Conservation (phyloP, 2,797 vertebrate species). For the Taeniopygia guttata region DNA sequence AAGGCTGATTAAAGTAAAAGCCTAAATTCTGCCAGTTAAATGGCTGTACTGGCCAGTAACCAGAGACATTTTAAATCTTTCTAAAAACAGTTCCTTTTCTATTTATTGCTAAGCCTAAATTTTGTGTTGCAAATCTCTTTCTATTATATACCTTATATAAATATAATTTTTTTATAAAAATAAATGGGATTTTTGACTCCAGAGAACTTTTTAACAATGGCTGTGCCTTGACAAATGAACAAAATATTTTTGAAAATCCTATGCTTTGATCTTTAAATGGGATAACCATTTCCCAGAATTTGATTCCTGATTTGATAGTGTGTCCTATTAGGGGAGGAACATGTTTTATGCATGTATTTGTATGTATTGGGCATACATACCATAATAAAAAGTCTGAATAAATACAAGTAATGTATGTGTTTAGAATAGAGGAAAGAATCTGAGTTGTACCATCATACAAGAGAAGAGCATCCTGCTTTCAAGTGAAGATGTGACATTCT, state of each 20-base stretch:
- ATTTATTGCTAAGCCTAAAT: background rate
- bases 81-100: background rate
- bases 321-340: background rate
- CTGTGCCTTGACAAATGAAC: background rate
- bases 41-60: background rate
- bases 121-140: background rate
- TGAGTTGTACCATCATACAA: background rate
- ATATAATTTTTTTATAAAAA: background rate
- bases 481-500: background rate
- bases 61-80: background rate
- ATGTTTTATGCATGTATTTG: background rate
- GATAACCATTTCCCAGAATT: background rate
- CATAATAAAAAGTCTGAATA: background rate
- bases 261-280: background rate
- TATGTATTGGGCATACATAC: background rate
- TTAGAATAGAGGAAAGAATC: background rate
- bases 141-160: background rate
- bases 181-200: background rate
- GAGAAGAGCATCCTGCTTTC: background rate
- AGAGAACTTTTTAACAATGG: background rate
- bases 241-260: background rate
- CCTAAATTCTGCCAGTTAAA: background rate
- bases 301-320: background rate
- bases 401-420: background rate
- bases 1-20: background rate